These are phyloP conservation scores for Chrysina gloriosa DNA, from an alignment of 2,888 invertebrate species.

Conservation along the genomic window DNA sequence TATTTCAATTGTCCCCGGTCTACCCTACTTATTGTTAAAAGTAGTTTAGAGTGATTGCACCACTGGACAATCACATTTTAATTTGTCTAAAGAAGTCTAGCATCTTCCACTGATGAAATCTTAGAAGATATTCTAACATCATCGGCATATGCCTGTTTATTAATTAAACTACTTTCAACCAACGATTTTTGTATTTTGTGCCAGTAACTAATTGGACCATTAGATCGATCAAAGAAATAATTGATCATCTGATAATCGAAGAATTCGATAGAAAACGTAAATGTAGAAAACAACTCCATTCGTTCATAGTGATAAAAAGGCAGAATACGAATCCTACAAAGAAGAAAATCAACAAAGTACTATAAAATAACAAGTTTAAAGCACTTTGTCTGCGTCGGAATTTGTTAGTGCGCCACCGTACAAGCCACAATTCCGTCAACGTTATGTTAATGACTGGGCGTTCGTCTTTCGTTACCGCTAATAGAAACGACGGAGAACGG, in stretches of 20 bases:
- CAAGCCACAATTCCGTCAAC: constrained; percentile 48
- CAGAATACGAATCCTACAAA: background rate
- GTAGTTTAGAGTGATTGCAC: no score
- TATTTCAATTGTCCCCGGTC: no score
- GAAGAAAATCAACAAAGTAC: constrained; percentile 1
- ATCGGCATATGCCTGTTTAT: no score
- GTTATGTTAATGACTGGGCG: constrained; percentile 56
- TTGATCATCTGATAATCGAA: background rate
- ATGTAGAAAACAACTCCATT: background rate
- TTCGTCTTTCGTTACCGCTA: constrained; percentile 56
- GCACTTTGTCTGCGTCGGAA: constrained; percentile 26
- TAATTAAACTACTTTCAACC: no score
- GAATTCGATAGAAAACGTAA: background rate
- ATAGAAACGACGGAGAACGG: constrained; percentile 46
- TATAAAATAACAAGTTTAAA: constrained; percentile 15
- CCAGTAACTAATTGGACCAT: no score
- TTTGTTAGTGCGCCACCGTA: constrained; percentile 33
- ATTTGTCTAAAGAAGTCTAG: no score
- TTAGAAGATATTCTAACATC: no score
- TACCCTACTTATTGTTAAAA: no score
- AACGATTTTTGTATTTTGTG: no score
- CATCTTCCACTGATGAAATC: no score
- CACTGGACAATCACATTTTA: no score
- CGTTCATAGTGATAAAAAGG: background rate
- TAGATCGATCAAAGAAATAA: background rate